Evolutionary conservation across 2,113 vertebrate genomes (phyloP).

Genomic region (Malurus melanocephalus): DNA sequence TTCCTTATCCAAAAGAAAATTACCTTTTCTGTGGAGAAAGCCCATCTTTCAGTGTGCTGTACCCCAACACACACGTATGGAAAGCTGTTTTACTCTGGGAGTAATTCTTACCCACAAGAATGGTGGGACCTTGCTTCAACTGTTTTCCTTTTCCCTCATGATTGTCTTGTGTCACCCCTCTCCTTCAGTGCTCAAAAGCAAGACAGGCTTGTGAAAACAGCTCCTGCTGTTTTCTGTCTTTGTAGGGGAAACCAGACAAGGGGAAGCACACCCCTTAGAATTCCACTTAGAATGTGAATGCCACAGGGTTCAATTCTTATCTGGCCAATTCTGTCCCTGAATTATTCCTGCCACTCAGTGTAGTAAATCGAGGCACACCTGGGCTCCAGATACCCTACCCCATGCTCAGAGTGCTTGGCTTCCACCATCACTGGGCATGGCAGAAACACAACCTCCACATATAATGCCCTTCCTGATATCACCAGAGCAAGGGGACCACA

Average conservation of each 20-base stretch:
- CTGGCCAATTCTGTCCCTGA: neutral
- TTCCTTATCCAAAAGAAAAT: neutral
- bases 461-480: neutral
- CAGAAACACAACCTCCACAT: neutral
- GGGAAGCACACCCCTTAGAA: neutral
- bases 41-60: neutral
- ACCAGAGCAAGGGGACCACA: neutral
- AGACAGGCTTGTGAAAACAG: neutral
- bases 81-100: neutral
- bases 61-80: neutral
- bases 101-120: neutral
- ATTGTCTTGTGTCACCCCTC: neutral
- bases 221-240: neutral
- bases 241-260: neutral
- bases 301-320: neutral
- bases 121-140: neutral
- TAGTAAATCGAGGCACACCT: neutral
- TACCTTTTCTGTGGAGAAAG: neutral
- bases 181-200: neutral
- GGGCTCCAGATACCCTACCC: neutral
- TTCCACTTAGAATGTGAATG: neutral
- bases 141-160: neutral
- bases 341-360: neutral
- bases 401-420: neutral
- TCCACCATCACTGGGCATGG: accelerated